These are phyloP conservation scores for Carassius carassius DNA, from an alignment of 2,113 vertebrate genomes.

Conservation along the genomic window DNA sequence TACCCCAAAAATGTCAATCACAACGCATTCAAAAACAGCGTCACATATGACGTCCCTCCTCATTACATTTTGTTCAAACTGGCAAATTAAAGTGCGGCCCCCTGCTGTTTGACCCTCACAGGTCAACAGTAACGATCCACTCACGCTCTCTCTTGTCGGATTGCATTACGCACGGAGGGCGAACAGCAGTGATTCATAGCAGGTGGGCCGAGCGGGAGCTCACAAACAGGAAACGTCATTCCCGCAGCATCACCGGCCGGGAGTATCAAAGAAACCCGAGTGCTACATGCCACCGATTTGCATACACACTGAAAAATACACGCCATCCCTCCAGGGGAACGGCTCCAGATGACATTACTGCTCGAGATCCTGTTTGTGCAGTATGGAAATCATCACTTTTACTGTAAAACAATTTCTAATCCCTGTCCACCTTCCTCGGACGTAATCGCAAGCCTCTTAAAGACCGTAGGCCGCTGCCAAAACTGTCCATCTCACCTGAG, in stretches of 20 bases:
- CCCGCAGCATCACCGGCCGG: slow-evolving; percentile 12
- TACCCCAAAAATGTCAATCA: not conserved
- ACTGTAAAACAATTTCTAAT: slow-evolving; percentile 1
- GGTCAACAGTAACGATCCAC: slow-evolving; percentile 35
- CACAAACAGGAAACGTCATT: slow-evolving; percentile 37
- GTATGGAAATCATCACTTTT: not conserved
- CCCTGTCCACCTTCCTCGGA: not conserved
- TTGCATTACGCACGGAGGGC: slow-evolving; percentile 30
- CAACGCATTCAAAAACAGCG: not conserved
- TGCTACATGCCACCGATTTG: slow-evolving; percentile 1
- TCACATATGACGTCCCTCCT: not conserved
- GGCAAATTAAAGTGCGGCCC: not conserved
- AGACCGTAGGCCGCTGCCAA: not conserved
- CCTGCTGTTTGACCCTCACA: slow-evolving; percentile 37
- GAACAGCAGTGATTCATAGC: slow-evolving; percentile 51
- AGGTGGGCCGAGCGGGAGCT: slow-evolving; percentile 32
- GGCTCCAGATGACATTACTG: not conserved
- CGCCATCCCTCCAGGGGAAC: not conserved
- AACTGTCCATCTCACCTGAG: slow-evolving; percentile 80
- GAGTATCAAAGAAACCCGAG: slow-evolving; percentile 32
- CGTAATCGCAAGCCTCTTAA: slow-evolving; percentile 14
- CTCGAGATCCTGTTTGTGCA: not conserved
- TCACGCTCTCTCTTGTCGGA: slow-evolving; percentile 31
- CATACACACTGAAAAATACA: slow-evolving; percentile 12
- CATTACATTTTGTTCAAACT: not conserved